Conservation (phyloP, 2,113 vertebrate genomes). For the Dipodomys ordii region DNA sequence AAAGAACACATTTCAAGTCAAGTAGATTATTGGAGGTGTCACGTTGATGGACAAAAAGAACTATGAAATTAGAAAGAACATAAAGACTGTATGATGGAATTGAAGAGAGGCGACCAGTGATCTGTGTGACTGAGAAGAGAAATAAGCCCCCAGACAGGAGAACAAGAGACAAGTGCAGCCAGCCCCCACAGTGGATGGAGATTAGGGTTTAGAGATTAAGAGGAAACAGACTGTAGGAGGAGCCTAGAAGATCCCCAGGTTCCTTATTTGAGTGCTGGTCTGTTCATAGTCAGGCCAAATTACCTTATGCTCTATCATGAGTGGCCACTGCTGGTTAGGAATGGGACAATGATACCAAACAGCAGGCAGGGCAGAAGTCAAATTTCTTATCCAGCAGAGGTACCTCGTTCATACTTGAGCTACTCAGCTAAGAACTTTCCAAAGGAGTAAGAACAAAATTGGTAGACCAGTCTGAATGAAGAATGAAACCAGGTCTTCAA, state of each 20-base stretch:
- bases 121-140: neutral
- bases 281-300: neutral
- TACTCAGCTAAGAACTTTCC: neutral
- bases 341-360: neutral
- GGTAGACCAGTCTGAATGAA: neutral
- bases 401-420: neutral
- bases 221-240: no score
- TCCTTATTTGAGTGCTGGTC: neutral
- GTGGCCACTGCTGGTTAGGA: accelerated
- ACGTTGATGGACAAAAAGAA: neutral
- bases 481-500: neutral
- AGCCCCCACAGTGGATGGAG: neutral
- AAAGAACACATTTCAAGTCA: neutral
- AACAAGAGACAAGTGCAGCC: neutral
- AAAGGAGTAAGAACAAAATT: neutral
- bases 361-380: accelerated
- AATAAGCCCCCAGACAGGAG: neutral
- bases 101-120: no score
- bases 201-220: no score
- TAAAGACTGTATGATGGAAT: no score
- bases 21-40: neutral
- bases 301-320: accelerated
- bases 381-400: neutral
- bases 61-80: neutral
- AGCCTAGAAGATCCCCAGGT: neutral